Evolutionary conservation across 2,113 vertebrate species (phyloP), one percentile per base, ranked within the genome.

Genomic region (Genyomyrus donnyi): DNA sequence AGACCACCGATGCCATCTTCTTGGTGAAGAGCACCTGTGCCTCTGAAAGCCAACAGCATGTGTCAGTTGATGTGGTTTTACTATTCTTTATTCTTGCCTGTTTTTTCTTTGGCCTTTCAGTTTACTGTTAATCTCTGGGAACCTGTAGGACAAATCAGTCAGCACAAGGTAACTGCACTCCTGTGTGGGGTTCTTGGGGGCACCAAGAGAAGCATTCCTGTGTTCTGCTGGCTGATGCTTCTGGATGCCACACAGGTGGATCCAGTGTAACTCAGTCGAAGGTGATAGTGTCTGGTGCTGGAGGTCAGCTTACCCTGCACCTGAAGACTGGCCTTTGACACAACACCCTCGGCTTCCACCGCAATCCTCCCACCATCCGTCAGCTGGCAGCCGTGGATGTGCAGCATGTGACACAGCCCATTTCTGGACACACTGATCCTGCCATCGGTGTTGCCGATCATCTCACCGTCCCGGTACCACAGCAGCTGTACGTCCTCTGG

Each of bases 391-490:
- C 92, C 93, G 27, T 66, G 94, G 56, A 99, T 91, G 0, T 96
- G 94, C 90, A 99, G 93, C 0, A 94, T 96, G 92, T 96, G 97
- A 92, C 97, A 97, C 31, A 98, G 89, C 5, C 97, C 97, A 0
- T 94, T 97, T 74, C 93, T 95, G 0, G 91, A 92, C n/a, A 94
- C 93, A 90, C 96, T 91, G 89, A 96, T 94, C 90, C 93, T 95
- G 13, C 96, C 35, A 19, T 80, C 94, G 0, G 94, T 91, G 0
- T 95, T 91, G 0, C 91, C 88, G 17, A 97, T 91, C 0, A 94
- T n/a, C 45, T 96, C 95, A n/a, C 97, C 97, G 0, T 97, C 97
- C 94, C 96, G 94, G 90, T 96, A 95, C 98, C 98, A 99, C 17
- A 94, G 93, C 93, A 99, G 87, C 0, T 95, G 93, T 0, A 97